These are phyloP conservation scores for Ptychoptera albimana DNA, from an alignment of 2,888 invertebrate genomes.

Conservation along the genomic window DNA sequence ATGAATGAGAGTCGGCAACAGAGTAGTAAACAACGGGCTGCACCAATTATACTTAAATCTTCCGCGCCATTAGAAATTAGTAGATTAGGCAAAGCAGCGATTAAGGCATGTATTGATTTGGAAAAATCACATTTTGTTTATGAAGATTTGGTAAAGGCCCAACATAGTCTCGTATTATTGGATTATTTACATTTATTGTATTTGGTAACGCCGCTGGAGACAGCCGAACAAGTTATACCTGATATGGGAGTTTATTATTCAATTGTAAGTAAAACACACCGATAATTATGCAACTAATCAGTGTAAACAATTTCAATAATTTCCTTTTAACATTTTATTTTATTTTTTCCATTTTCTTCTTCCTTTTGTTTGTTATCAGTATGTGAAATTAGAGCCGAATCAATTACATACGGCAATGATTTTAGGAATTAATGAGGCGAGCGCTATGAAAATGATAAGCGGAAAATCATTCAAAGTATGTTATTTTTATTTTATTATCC, in stretches of 20 bases:
- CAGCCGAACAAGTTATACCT: conserved; percentile 38
- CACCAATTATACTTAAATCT: background rate
- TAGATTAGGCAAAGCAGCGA: conserved; percentile 61
- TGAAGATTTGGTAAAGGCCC: conserved; percentile 54
- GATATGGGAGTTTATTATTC: conserved; percentile 39
- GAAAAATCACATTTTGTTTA: conserved; percentile 53
- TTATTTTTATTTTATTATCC: conserved; percentile 3
- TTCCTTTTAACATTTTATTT: background rate
- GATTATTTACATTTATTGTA: conserved; percentile 77
- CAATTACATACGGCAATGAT: conserved; percentile 54
- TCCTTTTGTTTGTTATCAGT: conserved; percentile 1
- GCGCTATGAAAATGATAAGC: conserved; percentile 48
- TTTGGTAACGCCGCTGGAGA: conserved; percentile 67
- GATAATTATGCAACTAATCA: too few species aligned
- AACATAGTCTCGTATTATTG: conserved; percentile 57
- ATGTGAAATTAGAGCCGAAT: conserved; percentile 41
- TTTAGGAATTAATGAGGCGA: conserved; percentile 64
- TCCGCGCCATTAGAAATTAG: conserved; percentile 39
- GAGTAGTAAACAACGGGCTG: too few species aligned
- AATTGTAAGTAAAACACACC: conserved; percentile 32
- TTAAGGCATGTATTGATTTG: conserved; percentile 73
- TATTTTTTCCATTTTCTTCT: background rate
- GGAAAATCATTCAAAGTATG: conserved; percentile 45
- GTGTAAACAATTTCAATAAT: too few species aligned
- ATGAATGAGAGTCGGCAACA: too few species aligned